These are phyloP conservation scores for Brachypalpus laphriformis DNA, from an alignment of 2,888 invertebrate species.

Conservation along the genomic window DNA sequence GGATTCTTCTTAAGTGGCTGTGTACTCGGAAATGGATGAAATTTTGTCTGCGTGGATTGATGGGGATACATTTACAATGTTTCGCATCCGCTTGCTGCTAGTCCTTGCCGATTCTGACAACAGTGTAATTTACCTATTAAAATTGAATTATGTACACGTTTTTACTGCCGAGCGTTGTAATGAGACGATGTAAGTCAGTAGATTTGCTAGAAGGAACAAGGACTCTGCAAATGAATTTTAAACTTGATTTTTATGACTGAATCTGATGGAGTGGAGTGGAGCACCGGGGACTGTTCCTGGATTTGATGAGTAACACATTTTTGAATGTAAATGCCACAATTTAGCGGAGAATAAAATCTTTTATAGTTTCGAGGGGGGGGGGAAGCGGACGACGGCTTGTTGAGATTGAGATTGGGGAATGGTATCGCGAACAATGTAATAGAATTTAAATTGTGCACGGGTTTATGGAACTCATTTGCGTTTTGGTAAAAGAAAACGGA, in stretches of 20 bases:
- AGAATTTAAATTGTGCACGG: slow-evolving; percentile 47
- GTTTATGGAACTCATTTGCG: slow-evolving; percentile 31
- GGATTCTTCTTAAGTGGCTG: slow-evolving; percentile 1
- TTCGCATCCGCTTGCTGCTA: no score
- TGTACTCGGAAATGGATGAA: neutral
- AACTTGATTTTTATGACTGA: slow-evolving; percentile 56
- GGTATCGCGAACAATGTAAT: slow-evolving; percentile 51
- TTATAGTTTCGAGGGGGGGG: slow-evolving; percentile 15
- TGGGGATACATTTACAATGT: slow-evolving; percentile 27
- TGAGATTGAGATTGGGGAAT: slow-evolving; percentile 20
- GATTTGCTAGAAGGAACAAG: neutral
- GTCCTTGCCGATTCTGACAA: slow-evolving; percentile 15
- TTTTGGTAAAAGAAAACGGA: slow-evolving; percentile 2
- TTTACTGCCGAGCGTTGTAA: slow-evolving; percentile 31
- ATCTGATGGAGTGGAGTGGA: neutral
- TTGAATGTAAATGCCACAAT: slow-evolving; percentile 61
- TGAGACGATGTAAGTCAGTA: slow-evolving; percentile 13
- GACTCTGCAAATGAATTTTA: slow-evolving; percentile 39
- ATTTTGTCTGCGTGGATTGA: neutral
- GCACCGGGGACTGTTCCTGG: neutral
- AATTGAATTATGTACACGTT: slow-evolving; percentile 53
- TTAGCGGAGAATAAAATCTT: slow-evolving; percentile 58
- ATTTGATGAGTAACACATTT: slow-evolving; percentile 54
- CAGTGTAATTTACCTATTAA: slow-evolving; percentile 52
- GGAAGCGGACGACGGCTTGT: slow-evolving; percentile 5